Percentiles rank a stretch among this genome's conserved stretches.
Conservation (phyloP, 2,888 invertebrate genomes). For the Orthosia cruda region DNA sequence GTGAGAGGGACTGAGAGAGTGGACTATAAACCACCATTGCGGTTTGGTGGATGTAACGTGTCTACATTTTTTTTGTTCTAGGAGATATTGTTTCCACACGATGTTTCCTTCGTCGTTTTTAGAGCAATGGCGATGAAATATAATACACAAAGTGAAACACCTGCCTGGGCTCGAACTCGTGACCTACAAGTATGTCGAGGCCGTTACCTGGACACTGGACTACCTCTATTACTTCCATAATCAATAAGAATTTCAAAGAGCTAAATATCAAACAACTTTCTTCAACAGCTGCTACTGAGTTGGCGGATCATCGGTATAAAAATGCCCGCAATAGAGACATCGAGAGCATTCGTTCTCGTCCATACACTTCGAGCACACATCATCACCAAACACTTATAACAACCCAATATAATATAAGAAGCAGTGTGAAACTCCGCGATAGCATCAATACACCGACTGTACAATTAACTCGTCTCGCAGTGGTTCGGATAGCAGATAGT, state of each 20-base stretch:
- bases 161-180: too few relatives aligned
- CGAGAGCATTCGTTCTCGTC: conserved; percentile 20
- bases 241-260: not conserved
- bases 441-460: conserved; percentile 32
- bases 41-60: too few relatives aligned
- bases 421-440: conserved; percentile 47
- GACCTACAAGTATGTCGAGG: too few relatives aligned
- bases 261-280: not conserved
- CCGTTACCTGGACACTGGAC: too few relatives aligned
- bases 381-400: conserved; percentile 42
- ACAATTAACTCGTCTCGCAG: conserved; percentile 48
- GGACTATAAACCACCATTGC: too few relatives aligned
- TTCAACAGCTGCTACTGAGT: not conserved
- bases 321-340: not conserved
- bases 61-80: too few relatives aligned
- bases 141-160: too few relatives aligned
- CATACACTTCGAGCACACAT: conserved; percentile 23
- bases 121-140: too few relatives aligned
- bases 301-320: not conserved
- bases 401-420: conserved; percentile 46
- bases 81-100: too few relatives aligned
- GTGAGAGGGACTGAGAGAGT: too few relatives aligned
- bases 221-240: not conserved
- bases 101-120: too few relatives aligned
- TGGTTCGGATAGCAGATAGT: conserved; percentile 5